phyloP scores from a whole-genome alignment of 1,140 invertebrate species.

The Bactericera cockerelli region DNA sequence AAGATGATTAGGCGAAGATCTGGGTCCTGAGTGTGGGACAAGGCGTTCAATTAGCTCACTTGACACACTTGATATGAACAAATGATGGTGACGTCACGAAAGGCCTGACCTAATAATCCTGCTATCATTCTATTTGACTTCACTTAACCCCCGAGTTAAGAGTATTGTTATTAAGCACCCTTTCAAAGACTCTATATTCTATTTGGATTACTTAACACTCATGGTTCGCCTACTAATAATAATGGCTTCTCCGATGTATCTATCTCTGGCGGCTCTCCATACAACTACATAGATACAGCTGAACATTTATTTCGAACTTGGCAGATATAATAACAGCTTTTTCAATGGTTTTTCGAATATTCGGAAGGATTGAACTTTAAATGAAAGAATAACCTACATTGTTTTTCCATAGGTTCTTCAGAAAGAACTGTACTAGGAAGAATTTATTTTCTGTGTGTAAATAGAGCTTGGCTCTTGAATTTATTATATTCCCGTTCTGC shows the following conservation, averaged over 20 bases:
- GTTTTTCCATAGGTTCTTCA: no score
- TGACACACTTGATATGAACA: conserved; percentile 1
- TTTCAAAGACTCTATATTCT: neutral
- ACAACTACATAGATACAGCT: no score
- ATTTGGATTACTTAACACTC: conserved; percentile 7
- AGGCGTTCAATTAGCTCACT: neutral
- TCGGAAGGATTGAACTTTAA: no score
- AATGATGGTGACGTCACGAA: conserved; percentile 5
- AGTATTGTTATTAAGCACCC: conserved; percentile 3
- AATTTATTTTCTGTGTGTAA: no score
- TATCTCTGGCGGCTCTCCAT: neutral
- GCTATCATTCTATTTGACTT: conserved; percentile 9
- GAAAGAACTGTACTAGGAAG: no score
- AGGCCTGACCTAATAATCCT: conserved; percentile 7
- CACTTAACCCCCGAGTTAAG: neutral
- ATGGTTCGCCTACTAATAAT: conserved; percentile 4
- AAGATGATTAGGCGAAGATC: neutral
- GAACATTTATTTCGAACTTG: no score
- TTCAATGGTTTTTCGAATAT: no score
- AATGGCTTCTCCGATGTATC: neutral
- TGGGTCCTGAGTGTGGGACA: neutral
- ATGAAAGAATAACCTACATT: no score
- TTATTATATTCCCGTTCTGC: no score
- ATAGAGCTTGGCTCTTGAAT: no score
- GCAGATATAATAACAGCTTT: no score